A percentile compares a stretch with the other conserved stretches of the same genome.
Conservation (phyloP, 2,888 invertebrate genomes). For the Drosophila percnosoma region DNA sequence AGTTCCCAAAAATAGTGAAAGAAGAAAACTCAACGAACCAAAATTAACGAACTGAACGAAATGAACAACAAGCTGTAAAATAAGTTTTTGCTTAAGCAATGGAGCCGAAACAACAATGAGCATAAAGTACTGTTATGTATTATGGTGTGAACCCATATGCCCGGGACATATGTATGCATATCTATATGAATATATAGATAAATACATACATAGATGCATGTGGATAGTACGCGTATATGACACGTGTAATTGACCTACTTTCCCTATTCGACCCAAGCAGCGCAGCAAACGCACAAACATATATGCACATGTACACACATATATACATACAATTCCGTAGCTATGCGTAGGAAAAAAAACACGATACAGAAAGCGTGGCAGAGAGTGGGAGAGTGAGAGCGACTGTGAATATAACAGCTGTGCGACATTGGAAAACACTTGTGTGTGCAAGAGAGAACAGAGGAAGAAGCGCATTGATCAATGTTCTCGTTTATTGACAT, state of each 20-base stretch:
- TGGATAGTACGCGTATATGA: constrained; percentile 53
- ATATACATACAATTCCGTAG: constrained; percentile 37
- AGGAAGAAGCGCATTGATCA: constrained; percentile 38
- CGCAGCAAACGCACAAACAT: constrained; percentile 27
- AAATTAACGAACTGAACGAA: constrained; percentile 12
- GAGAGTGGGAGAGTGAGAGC: constrained; percentile 1
- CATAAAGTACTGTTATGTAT: constrained; percentile 40
- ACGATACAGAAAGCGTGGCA: constrained; percentile 1
- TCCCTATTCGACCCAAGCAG: constrained; percentile 72
- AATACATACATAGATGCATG: constrained; percentile 7
- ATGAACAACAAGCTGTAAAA: constrained; percentile 20
- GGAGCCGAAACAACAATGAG: constrained; percentile 32
- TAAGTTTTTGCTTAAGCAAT: constrained; percentile 43
- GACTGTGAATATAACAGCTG: constrained; percentile 34
- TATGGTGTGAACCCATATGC: constrained; percentile 1
- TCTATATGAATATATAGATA: constrained; percentile 1
- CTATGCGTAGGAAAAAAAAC: constrained; percentile 24
- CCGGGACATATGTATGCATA: neutral
- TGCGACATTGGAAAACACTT: neutral
- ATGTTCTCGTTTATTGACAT: constrained; percentile 54
- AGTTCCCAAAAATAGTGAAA: constrained; percentile 25
- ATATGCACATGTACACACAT: constrained; percentile 4
- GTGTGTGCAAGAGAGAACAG: neutral
- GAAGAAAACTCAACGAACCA: constrained; percentile 10
- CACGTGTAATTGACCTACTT: constrained; percentile 84